Evolutionary conservation across 2,113 vertebrate genomes (phyloP).

Genomic region (Phrynosoma blainvillii): DNA sequence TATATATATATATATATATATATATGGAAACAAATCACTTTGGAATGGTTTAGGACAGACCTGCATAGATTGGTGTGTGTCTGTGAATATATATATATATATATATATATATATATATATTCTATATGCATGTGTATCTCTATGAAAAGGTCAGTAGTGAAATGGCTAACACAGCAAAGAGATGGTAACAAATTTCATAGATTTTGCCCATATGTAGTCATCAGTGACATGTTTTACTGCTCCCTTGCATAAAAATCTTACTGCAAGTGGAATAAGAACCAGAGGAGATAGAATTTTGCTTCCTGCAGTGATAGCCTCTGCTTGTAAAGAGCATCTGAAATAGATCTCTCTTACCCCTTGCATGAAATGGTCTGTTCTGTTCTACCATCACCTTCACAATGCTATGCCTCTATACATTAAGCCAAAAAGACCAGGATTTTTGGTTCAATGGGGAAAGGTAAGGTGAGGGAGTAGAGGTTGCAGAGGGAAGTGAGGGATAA

Average conservation of each 20-base stretch:
- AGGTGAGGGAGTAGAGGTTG: too few relatives aligned
- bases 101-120: neutral
- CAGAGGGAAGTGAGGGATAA: neutral
- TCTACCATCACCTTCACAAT: neutral
- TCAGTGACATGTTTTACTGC: too few relatives aligned
- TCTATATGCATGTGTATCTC: neutral
- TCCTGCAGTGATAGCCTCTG: too few relatives aligned
- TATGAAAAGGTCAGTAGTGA: slow-evolving; percentile 1
- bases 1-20: neutral
- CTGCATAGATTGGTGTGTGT: neutral
- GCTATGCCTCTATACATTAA: neutral
- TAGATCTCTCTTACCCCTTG: neutral
- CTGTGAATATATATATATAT: too few relatives aligned
- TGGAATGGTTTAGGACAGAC: neutral
- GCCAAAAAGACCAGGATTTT: neutral
- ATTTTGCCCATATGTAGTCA: too few relatives aligned
- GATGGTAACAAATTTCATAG: neutral
- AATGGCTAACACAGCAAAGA: neutral
- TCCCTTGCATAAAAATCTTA: too few relatives aligned
- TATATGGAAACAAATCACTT: neutral
- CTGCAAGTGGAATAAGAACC: neutral
- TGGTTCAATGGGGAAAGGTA: neutral
- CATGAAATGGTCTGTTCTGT: neutral
- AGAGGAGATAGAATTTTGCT: neutral
- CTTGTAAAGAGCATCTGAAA: neutral